These are phyloP conservation scores for Crambe crambe DNA, from an alignment of 37 sponge, comb jelly and placozoan species.

Conservation along the genomic window DNA sequence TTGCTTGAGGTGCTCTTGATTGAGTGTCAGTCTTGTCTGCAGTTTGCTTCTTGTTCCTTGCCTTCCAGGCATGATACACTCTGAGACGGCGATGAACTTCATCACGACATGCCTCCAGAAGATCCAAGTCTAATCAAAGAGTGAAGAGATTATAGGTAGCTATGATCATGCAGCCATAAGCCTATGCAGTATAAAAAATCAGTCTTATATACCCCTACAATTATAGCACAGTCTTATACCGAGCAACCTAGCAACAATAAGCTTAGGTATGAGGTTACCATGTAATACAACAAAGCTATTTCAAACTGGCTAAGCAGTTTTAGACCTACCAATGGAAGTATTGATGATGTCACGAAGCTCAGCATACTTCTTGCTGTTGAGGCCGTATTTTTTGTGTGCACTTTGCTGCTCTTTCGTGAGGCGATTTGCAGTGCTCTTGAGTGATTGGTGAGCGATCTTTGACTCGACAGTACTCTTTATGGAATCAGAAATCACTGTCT, in stretches of 20 bases:
- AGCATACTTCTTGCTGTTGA: conserved; percentile 93
- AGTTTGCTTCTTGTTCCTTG: conserved; percentile 65
- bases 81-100: conserved; percentile 93
- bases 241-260: too few species aligned
- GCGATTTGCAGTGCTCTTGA: conserved; percentile 12
- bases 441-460: conserved; percentile 49
- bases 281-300: too few species aligned
- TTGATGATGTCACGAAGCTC: conserved; percentile 96
- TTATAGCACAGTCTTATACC: too few species aligned
- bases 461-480: conserved; percentile 36
- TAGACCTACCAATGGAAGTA: conserved; percentile 89
- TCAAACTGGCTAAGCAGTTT: too few species aligned
- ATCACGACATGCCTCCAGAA: conserved; percentile 90
- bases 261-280: too few species aligned
- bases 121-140: conserved; percentile 75
- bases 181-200: not conserved
- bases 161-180: not conserved
- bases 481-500: conserved; percentile 55
- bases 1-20: conserved; percentile 32
- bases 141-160: too few species aligned
- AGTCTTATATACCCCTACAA: too few species aligned
- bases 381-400: conserved; percentile 65
- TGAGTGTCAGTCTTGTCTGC: not conserved
- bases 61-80: conserved; percentile 97
- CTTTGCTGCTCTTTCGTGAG: conserved; percentile 51